Evolutionary conservation across 1,140 invertebrate species (phyloP).

Genomic region (Drosophila bocqueti): DNA sequence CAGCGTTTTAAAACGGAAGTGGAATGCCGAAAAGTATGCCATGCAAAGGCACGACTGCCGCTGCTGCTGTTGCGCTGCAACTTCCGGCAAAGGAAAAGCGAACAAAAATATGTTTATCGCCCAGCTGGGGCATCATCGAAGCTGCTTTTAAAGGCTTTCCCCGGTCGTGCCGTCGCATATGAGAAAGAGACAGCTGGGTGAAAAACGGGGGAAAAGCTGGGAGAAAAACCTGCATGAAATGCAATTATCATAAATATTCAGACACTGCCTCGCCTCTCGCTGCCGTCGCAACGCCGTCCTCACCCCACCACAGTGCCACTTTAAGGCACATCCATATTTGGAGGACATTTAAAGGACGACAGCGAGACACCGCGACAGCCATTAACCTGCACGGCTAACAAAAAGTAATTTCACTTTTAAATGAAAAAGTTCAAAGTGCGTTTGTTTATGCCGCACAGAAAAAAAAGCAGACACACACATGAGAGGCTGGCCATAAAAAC

Average conservation of each 20-base stretch:
- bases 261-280: constrained; percentile 29
- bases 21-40: constrained; percentile 74
- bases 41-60: constrained; percentile 59
- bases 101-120: constrained; percentile 52
- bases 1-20: constrained; percentile 48
- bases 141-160: constrained; percentile 76
- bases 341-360: constrained; percentile 78
- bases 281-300: not conserved
- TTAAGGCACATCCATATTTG: constrained; percentile 56
- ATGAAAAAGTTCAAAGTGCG: constrained; percentile 83
- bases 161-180: constrained; percentile 55
- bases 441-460: constrained; percentile 53
- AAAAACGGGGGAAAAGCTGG: constrained; percentile 29
- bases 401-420: constrained; percentile 81
- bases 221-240: constrained; percentile 72
- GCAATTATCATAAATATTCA: constrained; percentile 82
- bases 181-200: constrained; percentile 27
- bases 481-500: constrained; percentile 71
- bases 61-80: constrained; percentile 27
- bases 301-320: constrained; percentile 2
- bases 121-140: constrained; percentile 42
- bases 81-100: constrained; percentile 32
- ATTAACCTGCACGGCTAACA: constrained; percentile 64
- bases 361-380: constrained; percentile 43
- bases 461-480: constrained; percentile 31